Evolutionary conservation across 2,888 invertebrate genomes (phyloP).

Genomic region (Drosophila multiciliata): DNA sequence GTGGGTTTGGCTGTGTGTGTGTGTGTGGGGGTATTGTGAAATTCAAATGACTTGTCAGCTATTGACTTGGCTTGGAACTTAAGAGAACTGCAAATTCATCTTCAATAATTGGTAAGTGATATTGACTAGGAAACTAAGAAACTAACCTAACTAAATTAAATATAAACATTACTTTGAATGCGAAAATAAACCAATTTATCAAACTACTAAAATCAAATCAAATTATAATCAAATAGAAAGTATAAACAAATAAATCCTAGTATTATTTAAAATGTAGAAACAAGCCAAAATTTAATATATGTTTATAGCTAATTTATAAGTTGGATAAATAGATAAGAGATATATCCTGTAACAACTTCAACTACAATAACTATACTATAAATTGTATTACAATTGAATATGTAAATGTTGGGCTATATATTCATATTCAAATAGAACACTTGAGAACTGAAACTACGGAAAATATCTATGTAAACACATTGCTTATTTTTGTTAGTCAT

Average conservation of each 20-base stretch:
- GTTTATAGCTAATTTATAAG: not conserved
- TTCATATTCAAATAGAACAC: slow-evolving; percentile 2
- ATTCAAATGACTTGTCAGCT: slow-evolving; percentile 49
- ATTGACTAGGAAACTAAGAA: slow-evolving; percentile 6
- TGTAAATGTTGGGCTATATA: not conserved
- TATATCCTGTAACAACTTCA: not conserved
- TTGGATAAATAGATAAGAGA: not conserved
- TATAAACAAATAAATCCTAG: not conserved
- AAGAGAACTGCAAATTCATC: slow-evolving; percentile 4
- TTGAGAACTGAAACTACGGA: not conserved
- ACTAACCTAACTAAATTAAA: not conserved
- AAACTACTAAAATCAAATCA: not conserved
- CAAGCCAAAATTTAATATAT: not conserved
- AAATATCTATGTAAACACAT: not conserved
- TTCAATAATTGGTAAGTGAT: slow-evolving; percentile 53
- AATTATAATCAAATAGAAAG: not conserved
- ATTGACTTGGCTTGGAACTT: slow-evolving; percentile 54
- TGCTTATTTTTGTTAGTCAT: not conserved
- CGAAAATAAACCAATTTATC: not conserved
- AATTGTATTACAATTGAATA: not conserved
- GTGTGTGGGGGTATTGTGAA: slow-evolving; percentile 20
- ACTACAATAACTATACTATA: not conserved
- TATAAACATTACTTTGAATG: not conserved
- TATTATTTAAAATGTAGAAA: not conserved
- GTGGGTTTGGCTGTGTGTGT: slow-evolving; percentile 16